Conservation (phyloP, 1,140 invertebrate species). For the Odontomachus brunneus region DNA sequence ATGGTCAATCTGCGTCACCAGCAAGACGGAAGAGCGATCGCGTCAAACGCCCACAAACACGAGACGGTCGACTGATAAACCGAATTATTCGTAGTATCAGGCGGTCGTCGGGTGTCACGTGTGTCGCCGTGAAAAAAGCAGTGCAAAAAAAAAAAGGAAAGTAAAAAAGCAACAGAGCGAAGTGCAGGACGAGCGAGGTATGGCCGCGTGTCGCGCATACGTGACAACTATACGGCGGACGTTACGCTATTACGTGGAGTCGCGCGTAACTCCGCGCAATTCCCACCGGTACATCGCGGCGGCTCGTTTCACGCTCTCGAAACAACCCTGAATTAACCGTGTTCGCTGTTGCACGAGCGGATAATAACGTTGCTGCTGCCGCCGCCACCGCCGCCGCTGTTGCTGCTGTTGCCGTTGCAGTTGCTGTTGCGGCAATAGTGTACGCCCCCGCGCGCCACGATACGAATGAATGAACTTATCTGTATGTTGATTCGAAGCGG, state of each 20-base stretch:
- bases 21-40: conserved; percentile 46
- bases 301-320: conserved; percentile 56
- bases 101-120: not conserved
- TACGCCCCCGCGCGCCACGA: conserved; percentile 1
- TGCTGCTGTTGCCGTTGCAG: not conserved
- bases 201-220: not conserved
- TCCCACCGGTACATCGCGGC: conserved; percentile 51
- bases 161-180: not conserved
- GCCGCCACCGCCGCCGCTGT: conserved; percentile 13
- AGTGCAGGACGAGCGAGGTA: no score
- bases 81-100: conserved; percentile 19
- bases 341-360: conserved; percentile 51
- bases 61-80: conserved; percentile 5
- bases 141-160: not conserved
- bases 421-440: not conserved
- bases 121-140: not conserved
- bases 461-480: conserved; percentile 61
- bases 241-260: conserved; percentile 55
- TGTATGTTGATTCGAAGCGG: conserved; percentile 61
- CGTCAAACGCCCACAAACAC: conserved; percentile 17
- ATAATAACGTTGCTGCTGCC: conserved; percentile 55
- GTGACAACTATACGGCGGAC: conserved; percentile 29
- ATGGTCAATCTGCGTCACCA: conserved; percentile 36
- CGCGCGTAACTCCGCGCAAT: conserved; percentile 49
- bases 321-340: conserved; percentile 61